Evolutionary conservation across 2,888 invertebrate genomes (phyloP).

Genomic region (Scaptomyza parva): DNA sequence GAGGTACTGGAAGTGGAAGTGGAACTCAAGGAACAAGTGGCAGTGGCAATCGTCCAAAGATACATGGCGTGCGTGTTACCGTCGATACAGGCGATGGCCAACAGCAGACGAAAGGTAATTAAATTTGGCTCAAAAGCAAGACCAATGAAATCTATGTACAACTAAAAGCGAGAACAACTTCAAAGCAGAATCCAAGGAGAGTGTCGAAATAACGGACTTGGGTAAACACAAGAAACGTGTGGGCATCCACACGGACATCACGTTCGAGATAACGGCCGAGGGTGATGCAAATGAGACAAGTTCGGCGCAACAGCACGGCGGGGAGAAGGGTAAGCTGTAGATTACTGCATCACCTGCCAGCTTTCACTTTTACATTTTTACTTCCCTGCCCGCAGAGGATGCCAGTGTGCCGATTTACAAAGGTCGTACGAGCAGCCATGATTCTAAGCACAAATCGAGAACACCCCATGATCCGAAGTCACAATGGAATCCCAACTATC

Average conservation of each 20-base stretch:
- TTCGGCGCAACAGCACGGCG: constrained; percentile 75
- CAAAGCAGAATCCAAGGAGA: constrained; percentile 83
- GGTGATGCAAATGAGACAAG: constrained; percentile 82
- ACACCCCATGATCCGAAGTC: constrained; percentile 81
- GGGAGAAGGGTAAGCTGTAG: constrained; percentile 76
- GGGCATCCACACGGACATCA: constrained; percentile 85
- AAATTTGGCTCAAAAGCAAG: constrained; percentile 52
- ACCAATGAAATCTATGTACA: constrained; percentile 30
- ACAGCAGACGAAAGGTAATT: constrained; percentile 82
- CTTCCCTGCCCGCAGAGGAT: constrained; percentile 73
- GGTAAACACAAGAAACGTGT: constrained; percentile 84
- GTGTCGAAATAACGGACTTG: constrained; percentile 84
- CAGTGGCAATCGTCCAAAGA: constrained; percentile 82
- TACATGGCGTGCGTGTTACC: constrained; percentile 85
- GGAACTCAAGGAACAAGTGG: constrained; percentile 22
- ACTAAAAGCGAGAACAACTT: constrained; percentile 11
- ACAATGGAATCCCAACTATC: constrained; percentile 82
- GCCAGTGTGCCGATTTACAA: constrained; percentile 84
- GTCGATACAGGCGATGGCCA: constrained; percentile 84
- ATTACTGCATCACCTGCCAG: not conserved
- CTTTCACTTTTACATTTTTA: constrained; percentile 1
- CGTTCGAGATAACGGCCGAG: constrained; percentile 84
- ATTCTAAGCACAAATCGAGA: constrained; percentile 72
- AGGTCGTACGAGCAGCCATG: constrained; percentile 68
- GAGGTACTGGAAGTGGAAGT: constrained; percentile 10